These are phyloP conservation scores for Pinna nobilis DNA, from an alignment of 1,140 invertebrate species.

Conservation along the genomic window DNA sequence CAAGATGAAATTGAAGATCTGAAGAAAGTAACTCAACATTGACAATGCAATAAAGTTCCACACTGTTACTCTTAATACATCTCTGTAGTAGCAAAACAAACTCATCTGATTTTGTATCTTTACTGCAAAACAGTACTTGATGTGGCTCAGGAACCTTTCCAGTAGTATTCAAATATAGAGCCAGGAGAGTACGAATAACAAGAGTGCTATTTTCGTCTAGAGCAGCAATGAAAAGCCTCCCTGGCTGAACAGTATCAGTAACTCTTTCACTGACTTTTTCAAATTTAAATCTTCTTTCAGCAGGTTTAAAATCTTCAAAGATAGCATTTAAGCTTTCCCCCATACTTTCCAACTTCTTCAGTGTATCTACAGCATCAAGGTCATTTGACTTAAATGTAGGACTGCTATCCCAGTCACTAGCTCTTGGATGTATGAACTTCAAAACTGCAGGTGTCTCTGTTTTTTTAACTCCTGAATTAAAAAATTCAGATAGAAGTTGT, in stretches of 20 bases:
- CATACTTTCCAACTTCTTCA: constrained; percentile 11
- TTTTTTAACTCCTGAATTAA: constrained; percentile 17
- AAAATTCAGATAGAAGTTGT: constrained; percentile 32
- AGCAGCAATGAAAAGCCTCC: constrained; percentile 14
- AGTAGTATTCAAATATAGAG: constrained; percentile 46
- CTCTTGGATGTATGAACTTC: constrained; percentile 33
- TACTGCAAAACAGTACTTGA: constrained; percentile 48
- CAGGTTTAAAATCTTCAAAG: not conserved
- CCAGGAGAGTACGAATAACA: constrained; percentile 42
- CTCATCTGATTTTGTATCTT: constrained; percentile 43
- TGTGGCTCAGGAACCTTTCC: constrained; percentile 40
- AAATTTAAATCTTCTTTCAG: not conserved
- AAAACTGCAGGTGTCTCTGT: constrained; percentile 14
- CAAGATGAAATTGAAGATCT: constrained; percentile 43
- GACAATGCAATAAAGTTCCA: constrained; percentile 40
- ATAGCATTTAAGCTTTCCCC: not conserved
- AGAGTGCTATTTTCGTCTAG: constrained; percentile 23
- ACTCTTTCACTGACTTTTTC: constrained; percentile 3
- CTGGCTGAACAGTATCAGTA: constrained; percentile 14
- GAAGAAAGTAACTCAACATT: constrained; percentile 46
- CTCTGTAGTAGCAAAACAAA: constrained; percentile 39
- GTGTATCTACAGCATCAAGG: not conserved
- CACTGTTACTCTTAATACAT: constrained; percentile 16
- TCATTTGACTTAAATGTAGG: too few relatives aligned
- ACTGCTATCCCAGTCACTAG: not conserved